Base-by-base conservation (phyloP, 2,888 invertebrate genomes). In the Ecliptopera silaceata region DNA sequence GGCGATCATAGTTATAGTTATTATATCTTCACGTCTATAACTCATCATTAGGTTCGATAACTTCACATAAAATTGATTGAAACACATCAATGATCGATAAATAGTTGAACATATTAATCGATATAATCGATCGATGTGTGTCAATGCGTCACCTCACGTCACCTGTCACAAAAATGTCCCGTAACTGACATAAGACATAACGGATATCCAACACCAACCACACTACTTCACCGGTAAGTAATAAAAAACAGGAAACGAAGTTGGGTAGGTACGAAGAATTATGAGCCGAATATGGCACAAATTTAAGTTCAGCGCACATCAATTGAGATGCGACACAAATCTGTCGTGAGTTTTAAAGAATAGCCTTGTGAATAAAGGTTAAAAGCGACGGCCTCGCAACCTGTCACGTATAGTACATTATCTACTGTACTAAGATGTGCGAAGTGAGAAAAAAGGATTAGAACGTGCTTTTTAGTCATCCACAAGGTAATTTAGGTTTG, bases 81-180 rank as follows among this genome's bases (percentile, higher is more conserved):
- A 34, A 42, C 17, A 56, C 36, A 45, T 31, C 18, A 47, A 62
- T 63, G 66, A 74, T 70, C 74, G 66, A 67, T 67, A 11, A 15
- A 61, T 52, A 46, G 57, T 46, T 39, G 57, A 39, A 56, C 48
- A 52, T 56, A 59, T 34, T 34, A 52, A 63, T 68, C 61, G 67
- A 69, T 63, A 68, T 38, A 52, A 70, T 79, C 75, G 74, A 70
- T 69, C 69, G 70, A 75, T 74, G 65, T 72, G 69, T 80, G 79
- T 74, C 78, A 77, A 69, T 64, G 36, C 57, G 36, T 72, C 76
- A 77, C 76, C 73, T 74, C 65, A 26, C 59, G 36, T 74, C 77
- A 77, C 75, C 72, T 77, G 74, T 69, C 69, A 63, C 64, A 52
- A 66, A 66, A 61, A 56, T 57, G 60, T 53, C 55, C 39, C 51